phyloP scores from a whole-genome alignment of 30 jellyfish, hydroid and myxozoan genomes.

The Mastigias papua region DNA sequence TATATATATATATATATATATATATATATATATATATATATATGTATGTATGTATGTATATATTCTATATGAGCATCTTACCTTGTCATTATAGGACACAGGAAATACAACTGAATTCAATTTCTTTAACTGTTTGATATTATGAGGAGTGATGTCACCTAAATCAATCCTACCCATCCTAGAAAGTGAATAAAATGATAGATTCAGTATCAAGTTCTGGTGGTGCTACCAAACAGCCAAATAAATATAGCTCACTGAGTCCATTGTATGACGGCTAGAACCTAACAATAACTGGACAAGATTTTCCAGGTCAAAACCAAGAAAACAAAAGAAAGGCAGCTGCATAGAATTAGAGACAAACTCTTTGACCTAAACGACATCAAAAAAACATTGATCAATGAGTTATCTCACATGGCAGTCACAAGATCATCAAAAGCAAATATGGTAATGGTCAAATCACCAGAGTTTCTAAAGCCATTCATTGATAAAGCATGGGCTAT shows the following conservation, averaged over 20 bases:
- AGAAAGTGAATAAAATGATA: not conserved
- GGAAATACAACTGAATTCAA: constrained; percentile 96
- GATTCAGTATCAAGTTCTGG: not conserved
- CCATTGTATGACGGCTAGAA: not conserved
- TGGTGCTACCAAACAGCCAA: not conserved
- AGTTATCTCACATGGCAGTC: not conserved
- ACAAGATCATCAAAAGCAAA: not conserved
- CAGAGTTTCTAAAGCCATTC: not conserved
- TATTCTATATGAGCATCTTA: constrained; percentile 27
- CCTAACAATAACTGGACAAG: not conserved
- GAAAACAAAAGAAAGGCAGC: constrained; percentile 23
- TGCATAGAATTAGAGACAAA: constrained; percentile 1
- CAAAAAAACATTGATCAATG: not conserved
- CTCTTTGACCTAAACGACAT: not conserved
- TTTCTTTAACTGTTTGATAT: constrained; percentile 91
- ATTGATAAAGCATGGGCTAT: no score
- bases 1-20: no score
- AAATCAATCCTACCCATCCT: constrained; percentile 93
- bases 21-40: no score
- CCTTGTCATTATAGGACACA: constrained; percentile 98
- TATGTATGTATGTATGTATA: no score
- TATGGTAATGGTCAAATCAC: not conserved
- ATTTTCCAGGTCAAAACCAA: constrained; percentile 12
- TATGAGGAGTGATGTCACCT: constrained; percentile 97
- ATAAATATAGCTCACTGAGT: not conserved